phyloP scores from a whole-genome alignment of 2,797 vertebrate species.

The Oreortyx pictus region DNA sequence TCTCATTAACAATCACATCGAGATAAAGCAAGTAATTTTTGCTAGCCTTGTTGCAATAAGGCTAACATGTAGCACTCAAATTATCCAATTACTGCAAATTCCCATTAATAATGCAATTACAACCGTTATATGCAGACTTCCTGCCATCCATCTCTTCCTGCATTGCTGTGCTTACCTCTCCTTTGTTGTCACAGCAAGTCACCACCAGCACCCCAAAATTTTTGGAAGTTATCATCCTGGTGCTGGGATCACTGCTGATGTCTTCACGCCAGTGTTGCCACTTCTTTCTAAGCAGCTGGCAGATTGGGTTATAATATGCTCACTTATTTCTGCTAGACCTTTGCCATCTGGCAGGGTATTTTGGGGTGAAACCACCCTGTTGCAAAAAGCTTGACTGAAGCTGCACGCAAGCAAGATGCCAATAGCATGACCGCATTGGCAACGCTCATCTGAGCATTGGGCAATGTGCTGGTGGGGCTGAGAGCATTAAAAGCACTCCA shows the following conservation, averaged over 20 bases:
- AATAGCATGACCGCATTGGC: rapidly evolving
- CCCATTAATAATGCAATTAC: not conserved
- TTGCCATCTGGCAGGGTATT: not conserved
- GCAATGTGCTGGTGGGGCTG: not conserved
- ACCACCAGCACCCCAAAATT: not conserved
- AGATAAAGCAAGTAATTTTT: not conserved
- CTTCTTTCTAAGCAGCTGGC: not conserved
- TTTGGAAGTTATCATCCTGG: not conserved
- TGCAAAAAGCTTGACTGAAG: not conserved
- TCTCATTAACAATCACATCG: not conserved
- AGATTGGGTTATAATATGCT: rapidly evolving
- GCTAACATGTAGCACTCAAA: rapidly evolving
- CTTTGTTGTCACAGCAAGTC: rapidly evolving
- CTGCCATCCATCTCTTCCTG: not conserved
- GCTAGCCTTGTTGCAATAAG: not conserved
- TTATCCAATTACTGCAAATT: conserved; percentile 22
- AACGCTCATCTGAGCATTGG: not conserved
- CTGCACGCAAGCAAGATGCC: not conserved
- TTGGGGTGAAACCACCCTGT: not conserved
- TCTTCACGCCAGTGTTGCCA: not conserved
- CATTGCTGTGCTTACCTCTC: not conserved
- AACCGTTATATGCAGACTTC: rapidly evolving
- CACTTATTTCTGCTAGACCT: not conserved
- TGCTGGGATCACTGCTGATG: not conserved
- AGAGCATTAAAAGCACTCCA: not conserved